Percentiles rank a stretch among this genome's conserved stretches.
Conservation (phyloP, 1,140 invertebrate genomes). For the Drosophila orena region DNA sequence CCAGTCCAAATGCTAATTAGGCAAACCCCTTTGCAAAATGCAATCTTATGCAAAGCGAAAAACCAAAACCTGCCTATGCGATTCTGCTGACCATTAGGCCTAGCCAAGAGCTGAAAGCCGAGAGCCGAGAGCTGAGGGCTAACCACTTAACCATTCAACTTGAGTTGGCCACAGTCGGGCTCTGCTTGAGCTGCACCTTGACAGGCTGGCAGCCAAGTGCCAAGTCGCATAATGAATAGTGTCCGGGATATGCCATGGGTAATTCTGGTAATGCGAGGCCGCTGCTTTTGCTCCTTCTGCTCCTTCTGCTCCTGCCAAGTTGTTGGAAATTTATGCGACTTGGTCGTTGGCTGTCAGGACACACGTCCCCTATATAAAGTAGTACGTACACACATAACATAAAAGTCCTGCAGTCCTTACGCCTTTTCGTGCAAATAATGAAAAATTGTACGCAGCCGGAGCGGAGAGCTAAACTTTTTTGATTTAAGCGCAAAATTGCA, state of each 20-base stretch:
- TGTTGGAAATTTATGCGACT: conserved; percentile 56
- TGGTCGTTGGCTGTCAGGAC: conserved; percentile 37
- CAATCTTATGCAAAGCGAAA: conserved; percentile 24
- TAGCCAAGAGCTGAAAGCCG: conserved; percentile 3
- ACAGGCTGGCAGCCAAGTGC: conserved; percentile 64
- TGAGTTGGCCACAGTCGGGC: conserved; percentile 37
- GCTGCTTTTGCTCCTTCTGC: conserved; percentile 2
- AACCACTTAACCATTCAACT: conserved; percentile 48
- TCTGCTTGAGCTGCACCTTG: conserved; percentile 52
- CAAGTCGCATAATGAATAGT: conserved; percentile 75
- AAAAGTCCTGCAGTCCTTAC: conserved; percentile 37
- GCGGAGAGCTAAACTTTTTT: conserved; percentile 57
- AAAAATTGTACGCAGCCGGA: conserved; percentile 64
- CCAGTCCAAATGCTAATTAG: conserved; percentile 37
- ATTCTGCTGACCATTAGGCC: conserved; percentile 19
- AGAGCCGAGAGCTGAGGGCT: conserved; percentile 7
- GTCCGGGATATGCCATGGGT: conserved; percentile 49
- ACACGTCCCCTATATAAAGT: conserved; percentile 16
- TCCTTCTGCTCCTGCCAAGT: conserved; percentile 35
- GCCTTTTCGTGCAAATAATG: conserved; percentile 65
- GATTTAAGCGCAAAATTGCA: conserved; percentile 67
- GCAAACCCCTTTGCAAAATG: conserved; percentile 35
- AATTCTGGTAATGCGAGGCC: conserved; percentile 47
- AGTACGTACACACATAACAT: conserved; percentile 11
- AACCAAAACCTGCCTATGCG: conserved; percentile 6